Percentiles rank a stretch among this genome's conserved stretches.
Evolutionary conservation across 2,113 vertebrate genomes (phyloP).

Genomic region (Siniperca chuatsi): DNA sequence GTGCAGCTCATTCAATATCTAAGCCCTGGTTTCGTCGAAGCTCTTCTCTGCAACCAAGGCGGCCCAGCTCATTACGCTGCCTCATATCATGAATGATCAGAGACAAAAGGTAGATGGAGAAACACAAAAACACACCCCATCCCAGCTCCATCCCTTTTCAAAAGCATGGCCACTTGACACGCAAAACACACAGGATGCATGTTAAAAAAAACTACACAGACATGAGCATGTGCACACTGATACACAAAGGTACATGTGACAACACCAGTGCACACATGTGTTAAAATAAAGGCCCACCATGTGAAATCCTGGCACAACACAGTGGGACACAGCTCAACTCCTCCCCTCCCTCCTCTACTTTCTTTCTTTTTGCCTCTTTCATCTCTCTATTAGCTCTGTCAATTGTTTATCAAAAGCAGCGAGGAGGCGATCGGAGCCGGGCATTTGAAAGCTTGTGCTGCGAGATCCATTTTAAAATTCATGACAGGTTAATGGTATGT

Average conservation of each 20-base stretch:
- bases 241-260: constrained; percentile 22
- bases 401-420: constrained; percentile 87
- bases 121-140: constrained; percentile 45
- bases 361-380: constrained; percentile 71
- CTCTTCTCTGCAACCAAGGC: constrained; percentile 62
- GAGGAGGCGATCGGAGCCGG: constrained; percentile 61
- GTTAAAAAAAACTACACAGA: not conserved
- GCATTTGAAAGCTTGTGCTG: constrained; percentile 78
- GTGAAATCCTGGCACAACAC: constrained; percentile 58
- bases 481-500: constrained; percentile 87
- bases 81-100: constrained; percentile 59
- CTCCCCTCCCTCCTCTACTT: constrained; percentile 13
- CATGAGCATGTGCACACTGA: not conserved
- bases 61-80: constrained; percentile 56
- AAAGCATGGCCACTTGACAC: constrained; percentile 61
- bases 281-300: constrained; percentile 50
- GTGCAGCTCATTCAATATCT: constrained; percentile 29
- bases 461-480: constrained; percentile 82
- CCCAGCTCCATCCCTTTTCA: constrained; percentile 40
- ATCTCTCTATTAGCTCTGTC: constrained; percentile 84
- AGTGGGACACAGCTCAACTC: constrained; percentile 44
- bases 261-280: constrained; percentile 9
- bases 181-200: constrained; percentile 29
- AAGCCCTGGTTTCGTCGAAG: constrained; percentile 41
- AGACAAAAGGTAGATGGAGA: constrained; percentile 66